Evolutionary conservation across 2,797 vertebrate genomes (phyloP).

Genomic region (Sphaeramia orbicularis): DNA sequence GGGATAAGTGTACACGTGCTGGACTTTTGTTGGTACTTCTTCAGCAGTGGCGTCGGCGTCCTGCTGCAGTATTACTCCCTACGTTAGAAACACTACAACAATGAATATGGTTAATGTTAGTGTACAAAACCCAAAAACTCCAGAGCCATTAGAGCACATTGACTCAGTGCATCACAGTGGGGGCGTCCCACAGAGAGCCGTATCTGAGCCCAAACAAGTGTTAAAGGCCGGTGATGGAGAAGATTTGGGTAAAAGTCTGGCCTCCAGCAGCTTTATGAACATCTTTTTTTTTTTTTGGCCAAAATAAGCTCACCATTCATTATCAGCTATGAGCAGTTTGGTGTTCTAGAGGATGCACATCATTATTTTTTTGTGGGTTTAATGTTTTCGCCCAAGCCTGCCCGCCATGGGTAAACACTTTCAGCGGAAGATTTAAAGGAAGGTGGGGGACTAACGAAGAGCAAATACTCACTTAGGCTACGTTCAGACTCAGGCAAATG

Average conservation of each 20-base stretch:
- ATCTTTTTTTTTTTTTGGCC: constrained; percentile 15
- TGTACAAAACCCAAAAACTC: constrained; percentile 13
- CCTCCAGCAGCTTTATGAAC: constrained; percentile 18
- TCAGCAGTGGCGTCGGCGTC: constrained; percentile 29
- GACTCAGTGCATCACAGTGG: constrained; percentile 25
- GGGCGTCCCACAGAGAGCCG: constrained; percentile 41
- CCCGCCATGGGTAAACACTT: not conserved
- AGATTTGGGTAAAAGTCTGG: constrained; percentile 20
- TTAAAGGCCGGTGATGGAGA: not conserved
- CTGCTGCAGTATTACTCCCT: constrained; percentile 42
- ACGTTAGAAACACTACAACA: constrained; percentile 52
- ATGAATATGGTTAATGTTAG: constrained; percentile 45
- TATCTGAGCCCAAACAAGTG: constrained; percentile 20
- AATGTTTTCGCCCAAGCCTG: too few relatives aligned
- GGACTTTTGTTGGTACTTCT: constrained; percentile 8
- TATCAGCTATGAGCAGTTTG: not conserved
- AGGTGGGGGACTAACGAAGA: too few relatives aligned
- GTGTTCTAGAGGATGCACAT: constrained; percentile 2
- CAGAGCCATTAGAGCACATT: constrained; percentile 19
- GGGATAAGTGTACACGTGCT: constrained; percentile 20
- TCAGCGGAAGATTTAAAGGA: too few relatives aligned
- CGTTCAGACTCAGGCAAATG: too few relatives aligned
- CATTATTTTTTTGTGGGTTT: too few relatives aligned
- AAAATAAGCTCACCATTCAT: not conserved
- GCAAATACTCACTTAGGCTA: too few relatives aligned